phyloP scores from a whole-genome alignment of 2,888 invertebrate genomes.

The Pristionchus exspectatus region DNA sequence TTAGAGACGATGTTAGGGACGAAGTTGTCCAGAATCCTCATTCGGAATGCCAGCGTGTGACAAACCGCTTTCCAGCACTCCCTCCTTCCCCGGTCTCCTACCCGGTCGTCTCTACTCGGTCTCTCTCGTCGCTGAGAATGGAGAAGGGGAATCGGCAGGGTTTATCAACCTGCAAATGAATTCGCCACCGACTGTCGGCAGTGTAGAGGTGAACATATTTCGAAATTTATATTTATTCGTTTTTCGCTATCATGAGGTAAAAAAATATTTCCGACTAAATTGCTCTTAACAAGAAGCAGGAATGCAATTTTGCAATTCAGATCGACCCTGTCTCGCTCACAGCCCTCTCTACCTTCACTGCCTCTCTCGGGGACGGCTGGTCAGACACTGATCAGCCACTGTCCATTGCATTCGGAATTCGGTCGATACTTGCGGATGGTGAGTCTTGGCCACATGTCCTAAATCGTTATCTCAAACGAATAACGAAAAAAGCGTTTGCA shows the following conservation, averaged over 20 bases:
- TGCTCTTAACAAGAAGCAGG: too few species aligned
- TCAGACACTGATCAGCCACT: slow-evolving; percentile 41
- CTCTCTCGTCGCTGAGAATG: slow-evolving; percentile 9
- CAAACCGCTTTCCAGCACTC: neutral
- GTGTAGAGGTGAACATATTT: neutral
- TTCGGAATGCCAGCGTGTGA: too few species aligned
- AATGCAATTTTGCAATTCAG: neutral
- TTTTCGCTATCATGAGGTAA: too few species aligned
- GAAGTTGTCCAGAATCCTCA: too few species aligned
- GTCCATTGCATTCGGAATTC: slow-evolving; percentile 17
- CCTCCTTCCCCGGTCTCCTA: slow-evolving; percentile 49
- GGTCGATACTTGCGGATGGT: neutral
- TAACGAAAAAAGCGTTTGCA: too few species aligned
- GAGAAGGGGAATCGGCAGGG: slow-evolving; percentile 17
- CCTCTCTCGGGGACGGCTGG: slow-evolving; percentile 53
- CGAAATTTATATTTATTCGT: too few species aligned
- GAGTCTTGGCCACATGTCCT: neutral
- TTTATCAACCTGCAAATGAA: slow-evolving; percentile 26
- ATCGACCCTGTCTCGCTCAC: slow-evolving; percentile 6
- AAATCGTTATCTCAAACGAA: too few species aligned
- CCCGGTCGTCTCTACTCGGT: slow-evolving; percentile 42
- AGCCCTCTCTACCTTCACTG: slow-evolving; percentile 32
- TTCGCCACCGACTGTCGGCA: slow-evolving; percentile 35
- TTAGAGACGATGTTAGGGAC: too few species aligned
- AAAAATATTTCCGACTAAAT: neutral